Base-by-base conservation (phyloP, 2,888 invertebrate species). In the Agrotis exclamationis region DNA sequence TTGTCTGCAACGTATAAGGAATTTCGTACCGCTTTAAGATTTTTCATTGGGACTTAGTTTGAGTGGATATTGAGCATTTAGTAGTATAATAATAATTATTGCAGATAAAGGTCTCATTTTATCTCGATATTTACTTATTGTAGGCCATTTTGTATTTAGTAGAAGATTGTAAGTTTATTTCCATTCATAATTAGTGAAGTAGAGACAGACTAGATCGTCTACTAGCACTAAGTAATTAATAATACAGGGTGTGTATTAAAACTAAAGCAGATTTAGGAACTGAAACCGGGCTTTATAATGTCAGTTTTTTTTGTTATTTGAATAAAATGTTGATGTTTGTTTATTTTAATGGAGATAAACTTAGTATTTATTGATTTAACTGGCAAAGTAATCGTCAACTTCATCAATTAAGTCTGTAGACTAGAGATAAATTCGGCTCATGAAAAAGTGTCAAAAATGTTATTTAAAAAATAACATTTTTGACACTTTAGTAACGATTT, bases 161-260 rank as follows among this genome's bases (percentile, higher is more conserved):
- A 13, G 9, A 47, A 1, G 22, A 39, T 66, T 9, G n/a, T n/a
- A 33, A 45, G 11, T 50, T 54, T 18, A 48, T 20, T 33, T 69
- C 67, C 22, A 33, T 65, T 64, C 51, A 50, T 45, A 53, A 57
- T n/a, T 44, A 72, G 70, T 63, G 63, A 50, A 85, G 70, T 74
- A 72, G 69, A 54, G 54, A 75, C 22, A 76, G 85, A 74, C 54
- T 63, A 71, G 53, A 47, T 70, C 69, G 72, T 65, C 76, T 76
- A 67, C 74, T 79, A 77, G 64, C 68, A 65, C 82, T 80, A 83
- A 83, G 81, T 84, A 82, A 85, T 79, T 71, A 67, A 63, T 74
- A 65, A 67, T 78, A 82, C 82, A 65, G 62, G 62, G 4, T 56
- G 65, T 82, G 64, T 72, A 70, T 82, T 56, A 39, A 58, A 82